These are phyloP conservation scores for Alexandromys oeconomus DNA, from an alignment of 2,797 vertebrate genomes.

Conservation along the genomic window DNA sequence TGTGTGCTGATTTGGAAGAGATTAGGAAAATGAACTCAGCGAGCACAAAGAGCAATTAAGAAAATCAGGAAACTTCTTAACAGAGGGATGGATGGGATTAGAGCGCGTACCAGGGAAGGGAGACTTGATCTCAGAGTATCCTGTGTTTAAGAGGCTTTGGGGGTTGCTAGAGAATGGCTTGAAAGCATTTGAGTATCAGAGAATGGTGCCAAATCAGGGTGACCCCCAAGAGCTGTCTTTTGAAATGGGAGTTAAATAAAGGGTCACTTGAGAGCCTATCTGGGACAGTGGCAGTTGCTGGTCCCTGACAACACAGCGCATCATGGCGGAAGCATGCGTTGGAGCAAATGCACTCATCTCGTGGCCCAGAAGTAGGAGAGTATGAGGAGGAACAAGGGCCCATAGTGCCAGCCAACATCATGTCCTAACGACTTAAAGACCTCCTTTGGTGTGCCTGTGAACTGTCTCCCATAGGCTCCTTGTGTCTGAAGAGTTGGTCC, in stretches of 20 bases:
- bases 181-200: background rate
- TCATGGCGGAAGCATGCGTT: too few species aligned
- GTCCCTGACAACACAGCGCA: background rate
- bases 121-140: background rate
- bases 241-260: background rate
- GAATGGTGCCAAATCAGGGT: background rate
- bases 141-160: background rate
- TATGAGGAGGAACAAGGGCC: background rate
- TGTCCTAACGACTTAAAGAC: background rate
- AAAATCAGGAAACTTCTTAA: background rate
- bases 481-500: background rate
- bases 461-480: background rate
- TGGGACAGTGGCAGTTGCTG: background rate
- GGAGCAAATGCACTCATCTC: background rate
- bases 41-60: background rate
- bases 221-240: background rate
- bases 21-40: background rate
- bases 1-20: background rate
- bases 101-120: background rate
- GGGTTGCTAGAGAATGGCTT: background rate
- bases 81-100: background rate
- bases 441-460: background rate
- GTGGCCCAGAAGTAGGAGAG: background rate
- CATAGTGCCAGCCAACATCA: rapidly evolving
- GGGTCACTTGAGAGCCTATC: background rate